Base-by-base conservation (phyloP, 2,888 invertebrate genomes). In the Andrena bicolor region DNA sequence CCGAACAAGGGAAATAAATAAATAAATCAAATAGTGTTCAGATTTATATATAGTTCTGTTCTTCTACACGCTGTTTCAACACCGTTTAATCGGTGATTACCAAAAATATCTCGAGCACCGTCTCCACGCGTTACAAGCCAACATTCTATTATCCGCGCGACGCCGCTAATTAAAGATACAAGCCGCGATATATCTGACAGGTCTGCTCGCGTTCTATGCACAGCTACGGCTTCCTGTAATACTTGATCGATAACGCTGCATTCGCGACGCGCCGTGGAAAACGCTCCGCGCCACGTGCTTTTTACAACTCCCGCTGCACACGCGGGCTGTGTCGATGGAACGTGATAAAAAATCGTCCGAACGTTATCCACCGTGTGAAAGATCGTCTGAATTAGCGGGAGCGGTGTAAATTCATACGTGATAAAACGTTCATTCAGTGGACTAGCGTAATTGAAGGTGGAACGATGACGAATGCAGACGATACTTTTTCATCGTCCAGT, bases 221-320 rank as follows among this genome's bases (percentile, higher is more conserved):
- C 78, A 73, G 76, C 76, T 91, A 90, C 68, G 91, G 92, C 88
- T 92, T 91, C 92, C 84, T 32, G 88, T 90, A 92, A 90, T 90
- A 87, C 88, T 90, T 92, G 90, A 92, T 92, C 92, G 87, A 92
- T 92, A 92, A 87, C 80, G 80, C 70, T 80, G 86, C 89, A 88
- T 90, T 89, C 83, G 70, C 83, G 80, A 78, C 69, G 80, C 83
- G 82, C 70, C 79, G 68, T 68, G 68, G 78, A 72, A 80, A 69
- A 72, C 70, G 80, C 63, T 30, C 49, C 49, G 41, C 23, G 49
- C 66, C 82, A 82, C 65, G 71, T 76, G 69, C 63, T 80, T 64
- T 68, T 32, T 60, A 64, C 26, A 13, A 61, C 63, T 10, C 30
- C 32, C 5, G 13, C 10, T 16, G 23, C 23, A 23, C 13, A 23